Percentiles rank a stretch among this genome's conserved stretches.
These are phyloP conservation scores for Schizaphis graminum DNA, from an alignment of 2,888 invertebrate species.

Conservation along the genomic window DNA sequence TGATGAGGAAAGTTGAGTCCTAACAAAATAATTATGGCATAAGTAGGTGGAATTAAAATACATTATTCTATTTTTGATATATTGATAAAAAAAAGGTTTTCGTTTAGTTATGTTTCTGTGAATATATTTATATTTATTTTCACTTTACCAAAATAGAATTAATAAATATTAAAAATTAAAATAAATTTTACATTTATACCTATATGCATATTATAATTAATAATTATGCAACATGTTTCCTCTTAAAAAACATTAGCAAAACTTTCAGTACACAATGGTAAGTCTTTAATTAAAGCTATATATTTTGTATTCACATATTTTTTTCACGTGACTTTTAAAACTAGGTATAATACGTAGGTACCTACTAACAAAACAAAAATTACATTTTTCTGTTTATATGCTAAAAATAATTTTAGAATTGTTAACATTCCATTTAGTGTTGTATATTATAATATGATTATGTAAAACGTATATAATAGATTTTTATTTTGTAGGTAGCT, in stretches of 20 bases:
- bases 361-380: neutral
- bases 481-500: neutral
- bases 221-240: neutral
- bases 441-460: neutral
- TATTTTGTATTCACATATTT: neutral
- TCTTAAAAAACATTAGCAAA: neutral
- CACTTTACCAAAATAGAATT: neutral
- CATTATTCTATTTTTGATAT: neutral
- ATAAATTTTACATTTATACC: neutral
- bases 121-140: neutral
- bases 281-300: neutral
- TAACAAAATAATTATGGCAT: neutral
- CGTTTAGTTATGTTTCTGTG: neutral
- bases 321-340: neutral
- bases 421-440: neutral
- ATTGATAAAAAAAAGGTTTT: neutral
- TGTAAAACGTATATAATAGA: neutral
- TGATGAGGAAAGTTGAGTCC: neutral
- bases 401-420: neutral
- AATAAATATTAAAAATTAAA: neutral
- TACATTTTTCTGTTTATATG: neutral
- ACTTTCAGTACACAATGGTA: neutral
- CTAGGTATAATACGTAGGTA: neutral
- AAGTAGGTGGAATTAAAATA: neutral
- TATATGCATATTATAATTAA: neutral